Conservation (phyloP, 1,140 invertebrate species). For the Hyphantria cunea region DNA sequence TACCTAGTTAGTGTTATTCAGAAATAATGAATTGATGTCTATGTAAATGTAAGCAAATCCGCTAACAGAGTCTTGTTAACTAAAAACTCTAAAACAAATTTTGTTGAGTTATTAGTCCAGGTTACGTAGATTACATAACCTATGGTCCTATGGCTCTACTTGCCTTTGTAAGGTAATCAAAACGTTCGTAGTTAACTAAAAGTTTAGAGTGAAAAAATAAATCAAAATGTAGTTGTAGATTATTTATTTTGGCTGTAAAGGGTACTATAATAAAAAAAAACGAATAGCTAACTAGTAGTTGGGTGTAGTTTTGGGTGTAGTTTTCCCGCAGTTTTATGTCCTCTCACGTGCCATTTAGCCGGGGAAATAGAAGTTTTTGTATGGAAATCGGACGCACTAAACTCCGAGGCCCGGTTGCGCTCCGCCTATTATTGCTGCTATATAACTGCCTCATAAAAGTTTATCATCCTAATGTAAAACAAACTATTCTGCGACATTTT, state of each 20-base stretch:
- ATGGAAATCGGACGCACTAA: constrained; percentile 66
- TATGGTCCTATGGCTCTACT: too few relatives aligned
- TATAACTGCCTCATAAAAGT: constrained; percentile 71
- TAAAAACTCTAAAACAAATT: too few relatives aligned
- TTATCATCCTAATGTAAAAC: constrained; percentile 62
- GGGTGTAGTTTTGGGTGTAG: constrained; percentile 45
- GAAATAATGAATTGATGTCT: too few relatives aligned
- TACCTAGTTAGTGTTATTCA: too few relatives aligned
- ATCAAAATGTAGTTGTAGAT: too few relatives aligned
- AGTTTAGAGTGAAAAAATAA: too few relatives aligned
- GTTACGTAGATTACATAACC: too few relatives aligned
- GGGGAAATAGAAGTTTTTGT: constrained; percentile 63
- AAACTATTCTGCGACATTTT: constrained; percentile 36
- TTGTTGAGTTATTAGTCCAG: too few relatives aligned
- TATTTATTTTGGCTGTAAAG: constrained; percentile 19
- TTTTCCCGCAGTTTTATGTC: constrained; percentile 76
- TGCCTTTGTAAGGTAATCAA: too few relatives aligned
- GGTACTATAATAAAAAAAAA: constrained; percentile 42
- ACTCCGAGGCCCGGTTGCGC: constrained; percentile 54
- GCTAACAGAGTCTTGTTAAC: too few relatives aligned
- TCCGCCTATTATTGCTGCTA: constrained; percentile 73
- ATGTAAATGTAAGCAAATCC: too few relatives aligned
- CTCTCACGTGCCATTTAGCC: constrained; percentile 67
- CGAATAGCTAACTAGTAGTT: constrained; percentile 40
- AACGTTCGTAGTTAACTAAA: too few relatives aligned